A percentile compares a stretch with the other conserved stretches of the same genome.
Evolutionary conservation across 2,113 vertebrate species (phyloP).

Genomic region (Oreochromis aureus): DNA sequence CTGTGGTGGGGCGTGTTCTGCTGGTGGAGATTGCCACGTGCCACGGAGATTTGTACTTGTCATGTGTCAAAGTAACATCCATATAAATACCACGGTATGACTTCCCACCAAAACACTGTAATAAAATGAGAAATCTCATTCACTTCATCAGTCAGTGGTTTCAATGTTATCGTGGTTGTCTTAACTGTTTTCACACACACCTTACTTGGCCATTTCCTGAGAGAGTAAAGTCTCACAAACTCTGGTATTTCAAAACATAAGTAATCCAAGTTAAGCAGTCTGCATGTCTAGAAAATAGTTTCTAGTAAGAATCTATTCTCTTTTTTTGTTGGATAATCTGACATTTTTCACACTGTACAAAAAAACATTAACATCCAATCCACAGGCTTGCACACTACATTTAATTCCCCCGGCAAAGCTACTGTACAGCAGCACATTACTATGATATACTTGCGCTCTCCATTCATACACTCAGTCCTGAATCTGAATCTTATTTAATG

Average conservation of each 20-base stretch:
- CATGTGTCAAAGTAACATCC: background rate
- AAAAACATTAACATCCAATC: background rate
- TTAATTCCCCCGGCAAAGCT: slow-evolving; percentile 6
- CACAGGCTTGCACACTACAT: background rate
- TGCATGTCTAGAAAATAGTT: background rate
- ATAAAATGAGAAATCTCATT: background rate
- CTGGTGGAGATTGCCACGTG: background rate
- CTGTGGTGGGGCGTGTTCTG: background rate
- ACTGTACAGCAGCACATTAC: slow-evolving; percentile 26
- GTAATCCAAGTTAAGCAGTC: background rate
- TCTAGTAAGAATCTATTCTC: background rate
- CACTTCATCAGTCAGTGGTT: background rate
- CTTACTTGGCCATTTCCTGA: background rate
- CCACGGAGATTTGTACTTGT: background rate
- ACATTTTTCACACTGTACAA: background rate
- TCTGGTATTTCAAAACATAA: background rate
- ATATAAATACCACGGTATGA: background rate
- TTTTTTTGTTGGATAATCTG: background rate
- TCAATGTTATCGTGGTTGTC: too few species aligned
- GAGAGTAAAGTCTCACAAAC: background rate
- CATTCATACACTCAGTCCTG: slow-evolving; percentile 37
- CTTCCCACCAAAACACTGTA: background rate
- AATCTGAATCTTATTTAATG: slow-evolving; percentile 50
- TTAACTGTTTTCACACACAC: background rate
- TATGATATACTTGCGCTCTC: slow-evolving; percentile 32